Conservation (phyloP, 2,113 vertebrate species). For the Forbesichthys agassizii region DNA sequence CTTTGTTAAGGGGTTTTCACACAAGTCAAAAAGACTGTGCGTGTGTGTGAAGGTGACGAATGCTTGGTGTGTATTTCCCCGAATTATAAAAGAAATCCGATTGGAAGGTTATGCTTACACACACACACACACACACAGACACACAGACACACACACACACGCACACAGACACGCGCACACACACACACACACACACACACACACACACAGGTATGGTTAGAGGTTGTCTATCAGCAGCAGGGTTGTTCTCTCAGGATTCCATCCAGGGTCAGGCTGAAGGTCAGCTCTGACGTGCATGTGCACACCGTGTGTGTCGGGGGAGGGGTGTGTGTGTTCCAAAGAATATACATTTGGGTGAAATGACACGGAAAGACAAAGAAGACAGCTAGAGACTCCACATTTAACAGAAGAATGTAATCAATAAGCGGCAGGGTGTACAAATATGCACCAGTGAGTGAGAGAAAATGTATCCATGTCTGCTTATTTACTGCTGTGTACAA, state of each 20-base stretch:
- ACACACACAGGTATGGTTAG: background rate
- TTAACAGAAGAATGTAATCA: too few relatives aligned
- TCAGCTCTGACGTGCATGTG: slow-evolving; percentile 38
- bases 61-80: background rate
- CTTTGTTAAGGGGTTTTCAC: too few relatives aligned
- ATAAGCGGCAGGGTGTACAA: too few relatives aligned
- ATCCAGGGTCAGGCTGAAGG: slow-evolving; percentile 45
- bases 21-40: background rate
- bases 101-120: slow-evolving; percentile 1
- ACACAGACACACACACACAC: background rate
- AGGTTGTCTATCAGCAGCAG: slow-evolving; percentile 38
- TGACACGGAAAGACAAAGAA: too few relatives aligned
- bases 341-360: background rate
- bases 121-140: background rate
- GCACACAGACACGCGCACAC: background rate
- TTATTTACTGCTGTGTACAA: too few relatives aligned
- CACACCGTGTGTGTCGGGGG: background rate
- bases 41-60: background rate
- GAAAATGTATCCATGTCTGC: too few relatives aligned
- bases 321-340: slow-evolving; percentile 2
- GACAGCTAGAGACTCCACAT: too few relatives aligned
- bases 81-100: background rate
- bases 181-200: slow-evolving; percentile 3
- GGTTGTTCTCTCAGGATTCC: slow-evolving; percentile 50
- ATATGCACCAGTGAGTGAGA: too few relatives aligned